Percentiles rank a stretch among this genome's conserved stretches.
phyloP scores from a whole-genome alignment of 2,888 invertebrate genomes.

The Tholera decimalis region DNA sequence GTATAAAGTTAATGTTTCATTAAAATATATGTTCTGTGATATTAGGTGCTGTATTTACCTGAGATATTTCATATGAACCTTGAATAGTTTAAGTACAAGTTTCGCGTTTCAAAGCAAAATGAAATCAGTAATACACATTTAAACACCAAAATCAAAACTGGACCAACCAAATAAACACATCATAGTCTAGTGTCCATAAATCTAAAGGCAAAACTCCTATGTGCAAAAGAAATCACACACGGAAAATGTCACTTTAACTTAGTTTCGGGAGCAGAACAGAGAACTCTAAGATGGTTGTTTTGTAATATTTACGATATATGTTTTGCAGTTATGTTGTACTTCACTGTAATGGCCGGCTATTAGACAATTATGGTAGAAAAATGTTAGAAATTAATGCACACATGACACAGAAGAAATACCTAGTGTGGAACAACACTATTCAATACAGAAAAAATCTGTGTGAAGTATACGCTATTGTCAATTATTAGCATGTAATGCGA shows the following conservation, averaged over 20 bases:
- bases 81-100: no score
- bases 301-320: constrained; percentile 58
- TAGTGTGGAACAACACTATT: no score
- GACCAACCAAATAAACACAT: constrained; percentile 26
- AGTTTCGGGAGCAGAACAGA: constrained; percentile 52
- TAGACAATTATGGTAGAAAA: constrained; percentile 29
- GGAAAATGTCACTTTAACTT: constrained; percentile 61
- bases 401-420: no score
- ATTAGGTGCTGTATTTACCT: no score
- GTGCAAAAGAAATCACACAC: constrained; percentile 55
- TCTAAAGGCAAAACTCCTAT: constrained; percentile 42
- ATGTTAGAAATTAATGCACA: no score
- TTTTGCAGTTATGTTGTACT: constrained; percentile 48
- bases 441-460: no score
- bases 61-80: no score
- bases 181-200: constrained; percentile 30
- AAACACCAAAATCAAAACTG: not conserved
- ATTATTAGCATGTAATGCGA: no score
- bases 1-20: no score
- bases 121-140: not conserved
- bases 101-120: no score
- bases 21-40: no score
- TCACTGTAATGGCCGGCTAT: constrained; percentile 39
- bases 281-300: constrained; percentile 57
- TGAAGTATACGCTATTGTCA: no score